These are phyloP conservation scores for Parascotia fuliginaria DNA, from an alignment of 2,888 invertebrate species.

Conservation along the genomic window DNA sequence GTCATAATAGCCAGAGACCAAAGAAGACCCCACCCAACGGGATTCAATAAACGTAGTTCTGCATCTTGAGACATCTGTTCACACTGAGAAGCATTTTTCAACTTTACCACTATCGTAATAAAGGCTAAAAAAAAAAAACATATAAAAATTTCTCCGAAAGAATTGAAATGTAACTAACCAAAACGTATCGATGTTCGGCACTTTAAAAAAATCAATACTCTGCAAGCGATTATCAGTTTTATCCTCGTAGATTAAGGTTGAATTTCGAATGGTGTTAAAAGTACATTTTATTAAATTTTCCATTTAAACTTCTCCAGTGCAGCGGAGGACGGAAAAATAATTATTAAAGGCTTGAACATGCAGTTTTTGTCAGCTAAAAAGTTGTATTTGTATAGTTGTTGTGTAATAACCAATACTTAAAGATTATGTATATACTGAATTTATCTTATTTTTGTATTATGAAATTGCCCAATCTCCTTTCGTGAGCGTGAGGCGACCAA, in stretches of 20 bases:
- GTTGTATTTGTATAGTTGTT: too few species aligned
- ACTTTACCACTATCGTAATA: constrained; percentile 9
- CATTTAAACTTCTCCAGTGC: constrained; percentile 16
- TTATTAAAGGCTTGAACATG: constrained; percentile 19
- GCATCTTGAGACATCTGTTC: constrained; percentile 13
- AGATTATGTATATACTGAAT: too few species aligned
- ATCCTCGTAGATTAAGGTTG: constrained; percentile 10
- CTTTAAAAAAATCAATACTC: constrained; percentile 2
- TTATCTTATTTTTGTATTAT: too few species aligned
- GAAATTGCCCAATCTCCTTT: too few species aligned
- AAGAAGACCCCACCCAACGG: constrained; percentile 6
- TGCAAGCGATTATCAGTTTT: constrained; percentile 16
- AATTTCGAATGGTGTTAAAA: constrained; percentile 8
- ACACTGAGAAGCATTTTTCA: constrained; percentile 5
- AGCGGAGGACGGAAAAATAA: constrained; percentile 32
- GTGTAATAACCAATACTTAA: too few species aligned
- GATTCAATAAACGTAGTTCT: constrained; percentile 31
- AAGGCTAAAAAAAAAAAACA: too few species aligned
- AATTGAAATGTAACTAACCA: constrained; percentile 17
- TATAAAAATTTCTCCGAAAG: constrained; percentile 16
- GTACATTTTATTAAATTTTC: constrained; percentile 22
- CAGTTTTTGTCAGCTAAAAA: too few species aligned
- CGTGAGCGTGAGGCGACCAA: too few species aligned
- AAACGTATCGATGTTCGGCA: constrained; percentile 24
- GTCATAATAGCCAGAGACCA: constrained; percentile 25